Conservation (phyloP, 2,797 vertebrate genomes). For the Loriculus beryllinus region DNA sequence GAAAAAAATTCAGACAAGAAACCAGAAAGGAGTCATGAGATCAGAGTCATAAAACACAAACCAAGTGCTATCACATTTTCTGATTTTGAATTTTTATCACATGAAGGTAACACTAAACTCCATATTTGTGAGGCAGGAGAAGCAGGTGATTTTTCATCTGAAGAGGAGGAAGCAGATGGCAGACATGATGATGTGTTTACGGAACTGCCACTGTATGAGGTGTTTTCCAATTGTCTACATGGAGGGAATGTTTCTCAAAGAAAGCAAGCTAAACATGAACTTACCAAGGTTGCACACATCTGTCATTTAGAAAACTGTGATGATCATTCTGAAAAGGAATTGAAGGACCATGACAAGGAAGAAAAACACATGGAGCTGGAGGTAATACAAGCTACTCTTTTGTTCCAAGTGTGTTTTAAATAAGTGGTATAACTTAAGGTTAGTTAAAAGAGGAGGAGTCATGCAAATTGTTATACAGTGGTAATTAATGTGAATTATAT, state of each 20-base stretch:
- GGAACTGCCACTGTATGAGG: constrained; percentile 62
- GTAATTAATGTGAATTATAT: neutral
- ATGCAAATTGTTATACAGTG: neutral
- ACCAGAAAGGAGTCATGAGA: constrained; percentile 42
- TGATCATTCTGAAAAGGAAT: neutral
- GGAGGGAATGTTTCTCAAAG: constrained; percentile 44
- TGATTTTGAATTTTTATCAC: constrained; percentile 40
- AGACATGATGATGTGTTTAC: constrained; percentile 61
- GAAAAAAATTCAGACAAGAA: neutral
- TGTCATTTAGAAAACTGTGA: neutral
- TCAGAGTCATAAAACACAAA: constrained; percentile 79
- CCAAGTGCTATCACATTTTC: constrained; percentile 80
- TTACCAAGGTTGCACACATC: neutral
- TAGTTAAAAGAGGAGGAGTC: neutral
- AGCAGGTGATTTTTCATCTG: constrained; percentile 67
- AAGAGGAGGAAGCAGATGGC: constrained; percentile 65
- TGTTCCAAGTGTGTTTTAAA: neutral
- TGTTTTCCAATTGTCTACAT: constrained; percentile 27
- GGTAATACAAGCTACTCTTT: constrained; percentile 48
- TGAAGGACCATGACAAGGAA: constrained; percentile 9
- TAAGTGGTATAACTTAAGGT: neutral
- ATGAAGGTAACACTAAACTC: neutral
- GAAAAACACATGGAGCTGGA: constrained; percentile 20
- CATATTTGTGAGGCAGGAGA: constrained; percentile 64
- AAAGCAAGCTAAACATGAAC: constrained; percentile 49